Evolutionary conservation across 1,140 invertebrate species (phyloP).

Genomic region (Zaprionus tsacasi): DNA sequence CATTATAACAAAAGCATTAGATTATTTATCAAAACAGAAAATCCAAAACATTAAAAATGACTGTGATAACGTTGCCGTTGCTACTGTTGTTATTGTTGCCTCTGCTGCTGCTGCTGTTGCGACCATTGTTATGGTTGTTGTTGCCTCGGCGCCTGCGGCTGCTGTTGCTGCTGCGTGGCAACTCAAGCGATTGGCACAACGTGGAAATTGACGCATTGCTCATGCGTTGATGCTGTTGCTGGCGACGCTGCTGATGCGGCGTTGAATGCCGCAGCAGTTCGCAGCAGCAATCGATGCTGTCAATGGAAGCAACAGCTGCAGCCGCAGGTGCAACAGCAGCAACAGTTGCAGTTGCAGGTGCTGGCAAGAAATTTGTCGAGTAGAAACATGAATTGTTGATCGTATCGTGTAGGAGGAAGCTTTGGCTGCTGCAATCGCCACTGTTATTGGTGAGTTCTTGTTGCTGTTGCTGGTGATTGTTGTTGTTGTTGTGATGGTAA

Average conservation of each 20-base stretch:
- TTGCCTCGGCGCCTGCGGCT: conserved; percentile 29
- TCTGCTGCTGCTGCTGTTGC: conserved; percentile 44
- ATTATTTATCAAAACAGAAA: conserved; percentile 68
- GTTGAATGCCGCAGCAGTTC: conserved; percentile 63
- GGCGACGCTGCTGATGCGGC: conserved; percentile 35
- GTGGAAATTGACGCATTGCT: conserved; percentile 48
- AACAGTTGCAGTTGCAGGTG: conserved; percentile 33
- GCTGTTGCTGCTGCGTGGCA: conserved; percentile 3
- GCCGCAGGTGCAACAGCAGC: conserved; percentile 11
- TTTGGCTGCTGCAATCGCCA: conserved; percentile 35
- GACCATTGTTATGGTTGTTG: conserved; percentile 22
- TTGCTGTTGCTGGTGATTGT: conserved; percentile 43
- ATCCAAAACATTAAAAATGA: conserved; percentile 82
- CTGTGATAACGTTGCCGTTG: conserved; percentile 74
- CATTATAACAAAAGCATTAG: conserved; percentile 1
- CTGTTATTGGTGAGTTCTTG: conserved; percentile 16
- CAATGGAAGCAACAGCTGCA: conserved; percentile 22
- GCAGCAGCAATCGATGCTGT: conserved; percentile 26
- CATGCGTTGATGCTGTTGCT: conserved; percentile 46
- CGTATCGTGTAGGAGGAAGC: conserved; percentile 58
- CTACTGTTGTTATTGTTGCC: conserved; percentile 43
- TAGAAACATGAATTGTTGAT: conserved; percentile 62
- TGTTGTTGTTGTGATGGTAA: conserved; percentile 24
- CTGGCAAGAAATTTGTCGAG: conserved; percentile 41
- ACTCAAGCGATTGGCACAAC: conserved; percentile 66